phyloP scores from a whole-genome alignment of 2,888 invertebrate species.

The Ormyrus labotus region DNA sequence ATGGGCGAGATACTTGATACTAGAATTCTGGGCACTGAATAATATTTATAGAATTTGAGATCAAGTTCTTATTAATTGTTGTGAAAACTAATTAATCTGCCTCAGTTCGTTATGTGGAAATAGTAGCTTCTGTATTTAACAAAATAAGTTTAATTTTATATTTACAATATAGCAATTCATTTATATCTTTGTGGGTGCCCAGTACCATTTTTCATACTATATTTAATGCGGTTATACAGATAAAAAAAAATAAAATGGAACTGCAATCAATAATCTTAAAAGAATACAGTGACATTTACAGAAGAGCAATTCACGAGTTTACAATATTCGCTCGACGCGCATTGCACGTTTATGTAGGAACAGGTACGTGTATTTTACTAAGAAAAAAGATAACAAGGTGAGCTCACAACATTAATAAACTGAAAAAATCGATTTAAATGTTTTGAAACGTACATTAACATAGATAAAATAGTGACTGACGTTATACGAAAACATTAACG shows the following conservation, averaged over 20 bases:
- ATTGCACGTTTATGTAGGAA: slow-evolving; percentile 55
- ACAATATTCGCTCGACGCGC: slow-evolving; percentile 46
- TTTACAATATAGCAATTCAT: slow-evolving; percentile 7
- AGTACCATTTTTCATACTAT: neutral
- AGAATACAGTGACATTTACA: slow-evolving; percentile 28
- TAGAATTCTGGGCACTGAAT: slow-evolving; percentile 12
- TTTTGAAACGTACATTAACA: neutral
- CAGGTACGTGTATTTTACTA: slow-evolving; percentile 52
- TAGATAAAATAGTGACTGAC: neutral
- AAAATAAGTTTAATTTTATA: neutral
- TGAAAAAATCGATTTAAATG: neutral
- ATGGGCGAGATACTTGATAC: slow-evolving; percentile 4
- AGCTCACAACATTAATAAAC: slow-evolving; percentile 14
- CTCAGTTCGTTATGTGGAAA: neutral
- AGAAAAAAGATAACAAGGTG: slow-evolving; percentile 20
- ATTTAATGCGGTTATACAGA: slow-evolving; percentile 6
- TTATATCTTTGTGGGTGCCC: slow-evolving; percentile 13
- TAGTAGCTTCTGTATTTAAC: neutral
- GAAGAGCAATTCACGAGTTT: slow-evolving; percentile 35
- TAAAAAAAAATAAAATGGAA: slow-evolving; percentile 14
- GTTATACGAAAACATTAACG: slow-evolving; percentile 12
- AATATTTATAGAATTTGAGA: slow-evolving; percentile 29
- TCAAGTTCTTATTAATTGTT: slow-evolving; percentile 31
- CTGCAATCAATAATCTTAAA: slow-evolving; percentile 15
- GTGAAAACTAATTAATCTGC: slow-evolving; percentile 1